Conservation (phyloP, 2,113 vertebrate genomes). For the Eira barbara region DNA sequence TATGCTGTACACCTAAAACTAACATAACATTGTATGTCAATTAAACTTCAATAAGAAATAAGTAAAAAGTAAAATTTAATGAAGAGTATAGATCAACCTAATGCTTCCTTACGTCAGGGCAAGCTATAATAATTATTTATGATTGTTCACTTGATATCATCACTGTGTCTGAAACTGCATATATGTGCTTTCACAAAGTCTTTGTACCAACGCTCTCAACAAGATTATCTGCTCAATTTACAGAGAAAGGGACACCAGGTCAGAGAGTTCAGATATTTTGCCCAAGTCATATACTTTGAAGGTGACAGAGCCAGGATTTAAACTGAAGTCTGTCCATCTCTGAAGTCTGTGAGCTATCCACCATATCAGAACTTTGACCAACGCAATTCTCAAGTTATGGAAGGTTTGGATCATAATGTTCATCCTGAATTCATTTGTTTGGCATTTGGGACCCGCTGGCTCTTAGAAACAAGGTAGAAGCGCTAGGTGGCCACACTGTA, state of each 20-base stretch:
- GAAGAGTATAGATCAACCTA: not conserved
- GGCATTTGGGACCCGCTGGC: not conserved
- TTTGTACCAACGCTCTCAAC: not conserved
- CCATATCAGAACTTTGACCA: not conserved
- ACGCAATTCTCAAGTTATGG: not conserved
- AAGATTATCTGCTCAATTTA: not conserved
- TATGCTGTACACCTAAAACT: not conserved
- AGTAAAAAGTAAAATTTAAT: not conserved
- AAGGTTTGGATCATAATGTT: not conserved
- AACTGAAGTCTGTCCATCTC: not conserved
- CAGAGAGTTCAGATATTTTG: not conserved
- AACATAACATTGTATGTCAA: not conserved
- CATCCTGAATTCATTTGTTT: not conserved
- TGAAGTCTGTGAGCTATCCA: not conserved
- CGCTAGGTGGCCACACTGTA: not conserved
- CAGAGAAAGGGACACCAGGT: not conserved
- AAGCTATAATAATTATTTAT: not conserved
- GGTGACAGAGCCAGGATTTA: not conserved
- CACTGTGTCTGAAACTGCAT: not conserved
- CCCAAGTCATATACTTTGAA: not conserved
- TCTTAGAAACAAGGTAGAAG: conserved; percentile 8
- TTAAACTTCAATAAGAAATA: not conserved
- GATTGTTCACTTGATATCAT: not conserved
- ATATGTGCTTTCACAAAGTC: not conserved
- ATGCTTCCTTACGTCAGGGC: not conserved